Base-by-base conservation (phyloP, 2,888 invertebrate genomes). In the Amiota mariae region DNA sequence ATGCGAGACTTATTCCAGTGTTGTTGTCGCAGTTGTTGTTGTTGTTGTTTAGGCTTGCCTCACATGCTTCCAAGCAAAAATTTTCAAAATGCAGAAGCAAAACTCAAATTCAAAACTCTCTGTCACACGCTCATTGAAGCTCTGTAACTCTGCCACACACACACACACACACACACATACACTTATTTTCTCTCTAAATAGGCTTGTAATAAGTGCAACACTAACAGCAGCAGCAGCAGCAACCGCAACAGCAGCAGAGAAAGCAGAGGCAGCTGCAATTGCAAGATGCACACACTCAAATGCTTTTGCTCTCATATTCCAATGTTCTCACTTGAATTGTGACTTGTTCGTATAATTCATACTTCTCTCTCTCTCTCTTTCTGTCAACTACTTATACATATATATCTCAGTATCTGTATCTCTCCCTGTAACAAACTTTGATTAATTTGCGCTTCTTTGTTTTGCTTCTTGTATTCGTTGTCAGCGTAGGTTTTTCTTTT, bases 401-500 rank as follows among this genome's bases (percentile, higher is more conserved):
- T 36, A 36, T 24, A 48, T 36, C 10, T 24, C 48, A 24, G 24
- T 24, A 24, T 2, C 2, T 24, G 3, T 20, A 13, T 61, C 48
- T 24, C 61, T 15, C 12, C 15, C 56, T 61, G n/a, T 71, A 71
- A 36, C 59, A 49, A 54, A 59, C 11, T 59, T 59, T 59, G 59
- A 59, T 59, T 80, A 81, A 81, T 66, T 77, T 86, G 82, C 80
- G 79, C 78, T 85, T 86, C 83, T 83, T 83, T 83, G 83, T 83
- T 83, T 83, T 83, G 83, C 85, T 83, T 83, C 82, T 78, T 79
- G 85, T 83, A 85, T 83, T 83, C 81, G 77, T 77, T 77, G 80
- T 72, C 72, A 51, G 66, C 18, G 57, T 76, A 73, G 73, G 70
- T 64, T 12, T 48, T 59, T 68, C 36, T 36, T 36, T 36, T 36